Base-by-base conservation (phyloP, 2,888 invertebrate species). In the Blera fallax region DNA sequence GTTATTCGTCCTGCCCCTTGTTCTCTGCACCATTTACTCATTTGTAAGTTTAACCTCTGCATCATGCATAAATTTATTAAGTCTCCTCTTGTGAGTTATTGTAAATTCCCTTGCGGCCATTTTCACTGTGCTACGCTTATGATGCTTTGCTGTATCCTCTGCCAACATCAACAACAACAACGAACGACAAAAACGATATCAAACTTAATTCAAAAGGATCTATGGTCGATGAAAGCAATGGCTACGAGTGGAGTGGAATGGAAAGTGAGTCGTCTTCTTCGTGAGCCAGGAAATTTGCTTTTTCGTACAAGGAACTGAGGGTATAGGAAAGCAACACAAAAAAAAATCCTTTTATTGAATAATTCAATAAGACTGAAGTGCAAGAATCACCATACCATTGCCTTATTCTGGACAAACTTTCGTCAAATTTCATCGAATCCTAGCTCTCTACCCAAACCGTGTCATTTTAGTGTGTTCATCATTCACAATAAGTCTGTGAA, bases 31-130 rank as follows among this genome's bases (percentile, higher is more conserved):
- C 37, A 14, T 21, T 50, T 11, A 18, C 18, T 60, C 48, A 16
- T 54, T 58, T 56, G 34, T 56, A 69, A 14, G 69, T 43, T 21
- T 14, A 60, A 78, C 62, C 45, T 34, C 24, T 34, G 69, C 45
- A 54, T 34, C 16, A 69, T 70, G 69, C 69, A 78, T 54, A 70
- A 32, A 45, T 70, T 78, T 78, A 54, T 54, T 45, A 58, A 48
- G 43, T 50, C 14, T 7, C 24, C 34, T 43, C 10, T 21, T 45
- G 32, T 52, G 52, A 62, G 74, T 52, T 62, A 50, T 60, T 34
- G 76, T n/a, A 5, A 50, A 29, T 18, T 34, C 40, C 16, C 52
- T 29, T 60, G 37, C 50, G 48, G 40, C 29, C 50, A 52, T 67
- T 69, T 77, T 11, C 18, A 29, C 16, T 37, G 21, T 43, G 37